Evolutionary conservation across 2,888 invertebrate species (phyloP).

Genomic region (Caenorhabditis angaria): DNA sequence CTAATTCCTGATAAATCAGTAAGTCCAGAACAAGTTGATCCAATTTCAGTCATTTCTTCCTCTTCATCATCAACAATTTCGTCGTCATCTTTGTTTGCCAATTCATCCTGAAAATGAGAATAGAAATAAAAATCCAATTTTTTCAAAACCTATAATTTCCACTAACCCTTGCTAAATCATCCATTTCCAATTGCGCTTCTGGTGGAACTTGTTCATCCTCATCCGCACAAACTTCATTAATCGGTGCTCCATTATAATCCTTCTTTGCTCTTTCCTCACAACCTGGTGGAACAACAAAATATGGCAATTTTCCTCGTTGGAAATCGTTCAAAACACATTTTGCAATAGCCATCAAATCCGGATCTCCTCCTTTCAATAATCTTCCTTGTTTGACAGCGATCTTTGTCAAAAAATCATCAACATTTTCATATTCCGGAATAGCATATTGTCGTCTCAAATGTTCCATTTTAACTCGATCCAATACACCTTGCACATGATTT

Average conservation of each 20-base stretch:
- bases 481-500: conserved; percentile 88
- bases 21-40: conserved; percentile 62
- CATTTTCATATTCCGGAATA: conserved; percentile 81
- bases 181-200: conserved; percentile 37
- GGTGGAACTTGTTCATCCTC: conserved; percentile 56
- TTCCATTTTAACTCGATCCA: conserved; percentile 86
- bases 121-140: neutral
- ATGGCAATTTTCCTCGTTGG: conserved; percentile 86
- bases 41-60: conserved; percentile 66
- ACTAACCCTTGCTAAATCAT: conserved; percentile 33
- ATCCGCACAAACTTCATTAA: conserved; percentile 65
- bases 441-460: conserved; percentile 91
- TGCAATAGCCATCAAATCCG: conserved; percentile 87
- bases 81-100: conserved; percentile 25
- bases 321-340: conserved; percentile 97
- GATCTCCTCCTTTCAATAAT: conserved; percentile 94
- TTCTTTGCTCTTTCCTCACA: conserved; percentile 59
- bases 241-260: conserved; percentile 61
- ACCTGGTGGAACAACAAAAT: conserved; percentile 77
- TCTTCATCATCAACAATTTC: conserved; percentile 43
- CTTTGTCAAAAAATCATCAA: conserved; percentile 89
- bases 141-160: neutral
- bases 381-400: conserved; percentile 87
- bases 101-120: conserved; percentile 14
- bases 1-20: conserved; percentile 67